Evolutionary conservation across 2,797 vertebrate genomes (phyloP), one percentile per base, ranked within the genome.

Genomic region (Tadarida brasiliensis): DNA sequence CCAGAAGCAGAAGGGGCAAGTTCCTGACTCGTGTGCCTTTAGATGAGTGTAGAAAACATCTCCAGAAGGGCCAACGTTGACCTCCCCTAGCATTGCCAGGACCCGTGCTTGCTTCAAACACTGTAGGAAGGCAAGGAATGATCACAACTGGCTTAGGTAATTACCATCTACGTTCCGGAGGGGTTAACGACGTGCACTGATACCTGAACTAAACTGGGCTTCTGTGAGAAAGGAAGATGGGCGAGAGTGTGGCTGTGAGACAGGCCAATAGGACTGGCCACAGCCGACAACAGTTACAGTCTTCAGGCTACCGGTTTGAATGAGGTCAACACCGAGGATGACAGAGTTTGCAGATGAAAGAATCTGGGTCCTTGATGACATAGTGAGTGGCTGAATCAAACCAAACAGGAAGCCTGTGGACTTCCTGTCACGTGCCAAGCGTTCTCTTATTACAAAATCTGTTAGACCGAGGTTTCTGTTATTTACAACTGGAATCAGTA

Each of bases 401-500:
- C 19, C 82, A 90, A 51, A 35, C 15, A 39, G 47, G 47, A 90
- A 85, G 12, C 5, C 67, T 68, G 28, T 59, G n/a, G 30, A 20
- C 44, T 78, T 94, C 26, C 33, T 47, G 8, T 80, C 80, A 33
- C 6, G 14, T 56, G 26, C 44, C 9, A 6, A 35, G 47, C 11
- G 1, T 73, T 86, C 15, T 47, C 28, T 77, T 67, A 26, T 35
- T 39, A 71, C 14, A 54, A 76, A 74, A 80, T 51, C 39, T 61
- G 6, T 67, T 59, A n/a, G 26, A 67, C 33, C 33, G 73, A 96
- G 19, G 26, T 87, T 93, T 93, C 49, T 92, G 19, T 70, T 78
- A 35, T 78, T 93, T 89, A 30, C 15, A 57, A 22, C 1, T 24
- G 49, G 86, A 68, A 71, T 61, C 56, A 71, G 30, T 87, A 78